Percentiles rank a stretch among this genome's conserved stretches.
Conservation (phyloP, 2,888 invertebrate genomes). For the Siphonodentalium dalli region DNA sequence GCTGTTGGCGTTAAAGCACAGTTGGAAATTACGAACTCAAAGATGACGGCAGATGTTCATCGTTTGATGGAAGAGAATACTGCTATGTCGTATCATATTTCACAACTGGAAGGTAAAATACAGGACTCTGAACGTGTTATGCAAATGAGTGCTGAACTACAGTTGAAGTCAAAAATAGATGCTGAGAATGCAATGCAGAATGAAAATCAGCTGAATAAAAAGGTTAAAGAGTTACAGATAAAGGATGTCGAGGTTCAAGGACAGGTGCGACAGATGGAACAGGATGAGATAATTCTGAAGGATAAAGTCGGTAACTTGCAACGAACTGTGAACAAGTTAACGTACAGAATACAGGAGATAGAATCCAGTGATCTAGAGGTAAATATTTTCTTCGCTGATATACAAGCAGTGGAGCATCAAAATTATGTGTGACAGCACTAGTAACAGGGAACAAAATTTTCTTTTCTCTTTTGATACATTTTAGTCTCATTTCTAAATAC, state of each 20-base stretch:
- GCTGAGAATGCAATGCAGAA: conserved; percentile 39
- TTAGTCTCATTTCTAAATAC: too few relatives aligned
- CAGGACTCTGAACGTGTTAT: conserved; percentile 40
- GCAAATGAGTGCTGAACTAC: too few relatives aligned
- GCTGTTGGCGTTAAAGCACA: conserved; percentile 46
- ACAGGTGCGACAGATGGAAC: conserved; percentile 41
- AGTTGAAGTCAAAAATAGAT: conserved; percentile 38
- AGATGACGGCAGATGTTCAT: conserved; percentile 43
- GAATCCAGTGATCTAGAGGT: conserved; percentile 38
- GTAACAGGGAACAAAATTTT: too few relatives aligned
- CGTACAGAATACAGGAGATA: conserved; percentile 45
- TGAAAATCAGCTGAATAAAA: conserved; percentile 38
- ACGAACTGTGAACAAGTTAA: conserved; percentile 47
- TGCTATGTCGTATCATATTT: conserved; percentile 40
- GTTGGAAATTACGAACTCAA: conserved; percentile 47
- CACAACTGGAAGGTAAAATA: conserved; percentile 40
- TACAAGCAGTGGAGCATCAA: too few relatives aligned
- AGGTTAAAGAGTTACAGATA: conserved; percentile 40
- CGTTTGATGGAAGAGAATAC: conserved; percentile 47
- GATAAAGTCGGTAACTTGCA: conserved; percentile 46
- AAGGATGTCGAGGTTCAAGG: conserved; percentile 44
- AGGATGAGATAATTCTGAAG: conserved; percentile 38
- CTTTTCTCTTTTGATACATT: too few relatives aligned
- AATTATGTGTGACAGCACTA: too few relatives aligned
- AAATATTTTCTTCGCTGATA: too few relatives aligned